Base-by-base conservation (phyloP, 2,888 invertebrate species). In the Thysanoteuthis rhombus region DNA sequence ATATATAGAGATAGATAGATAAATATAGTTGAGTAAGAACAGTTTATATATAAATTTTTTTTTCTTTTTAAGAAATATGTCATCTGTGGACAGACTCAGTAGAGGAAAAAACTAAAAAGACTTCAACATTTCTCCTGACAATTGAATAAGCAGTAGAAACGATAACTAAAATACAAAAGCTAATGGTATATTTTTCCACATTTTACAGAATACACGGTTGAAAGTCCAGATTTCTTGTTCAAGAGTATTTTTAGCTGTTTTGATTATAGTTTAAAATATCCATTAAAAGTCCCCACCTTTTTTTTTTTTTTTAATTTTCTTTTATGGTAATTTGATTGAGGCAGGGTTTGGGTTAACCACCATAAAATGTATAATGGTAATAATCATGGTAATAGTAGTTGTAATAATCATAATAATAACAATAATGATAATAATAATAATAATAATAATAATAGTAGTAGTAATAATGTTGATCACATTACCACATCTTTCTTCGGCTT, bases 281-380 rank as follows among this genome's bases (percentile, higher is more conserved):
- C n/a, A 32, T 75, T 22, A 47, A 47, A 58, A 32, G 12, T 36
- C 25, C 32, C 58, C 58, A 28, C 32, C n/a, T n/a, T n/a, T 16
- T 75, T n/a, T n/a, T n/a, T 75, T n/a, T 75, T n/a, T 75, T n/a
- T 75, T 36, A 16, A 32, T 19, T 36, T n/a, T 10, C 36, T n/a
- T n/a, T 36, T 36, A 36, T 75, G 6, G 12, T 75, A 25, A n/a
- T 16, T 36, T 16, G 6, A 12, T n/a, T n/a, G 12, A n/a, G n/a
- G 25, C 32, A 8, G 32, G 58, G 75, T n/a, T 36, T 75, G 4
- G 19, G 5, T n/a, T 75, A n/a, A 75, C n/a, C 75, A 75, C 75
- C n/a, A n/a, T 75, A 75, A 75, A 75, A 75, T 75, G 75, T 75
- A 75, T 75, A 75, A 75, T 75, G 75, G n/a, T 75, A 75, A 75